Percentiles rank a stretch among this genome's conserved stretches.
These are phyloP conservation scores for Probosciger aterrimus DNA, from an alignment of 2,113 vertebrate species.

Conservation along the genomic window DNA sequence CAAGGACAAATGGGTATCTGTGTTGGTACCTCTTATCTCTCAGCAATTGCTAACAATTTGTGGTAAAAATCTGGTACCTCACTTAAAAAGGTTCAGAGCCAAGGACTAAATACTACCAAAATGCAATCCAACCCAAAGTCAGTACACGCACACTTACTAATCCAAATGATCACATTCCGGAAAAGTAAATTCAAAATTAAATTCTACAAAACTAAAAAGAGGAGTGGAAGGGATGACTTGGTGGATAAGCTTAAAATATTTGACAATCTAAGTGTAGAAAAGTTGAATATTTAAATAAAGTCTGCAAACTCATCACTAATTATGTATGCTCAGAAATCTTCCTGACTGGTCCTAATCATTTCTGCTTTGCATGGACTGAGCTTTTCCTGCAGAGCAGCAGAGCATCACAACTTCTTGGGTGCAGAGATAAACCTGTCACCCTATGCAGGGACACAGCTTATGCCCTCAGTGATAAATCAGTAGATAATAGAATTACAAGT, in stretches of 20 bases:
- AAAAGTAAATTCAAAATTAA: background rate
- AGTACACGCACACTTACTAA: background rate
- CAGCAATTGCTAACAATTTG: background rate
- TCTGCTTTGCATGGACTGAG: background rate
- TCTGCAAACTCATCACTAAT: background rate
- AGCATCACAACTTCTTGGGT: background rate
- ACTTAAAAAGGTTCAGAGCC: constrained; percentile 11
- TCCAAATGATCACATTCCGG: constrained; percentile 27
- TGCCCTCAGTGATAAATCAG: background rate
- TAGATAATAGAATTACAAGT: background rate
- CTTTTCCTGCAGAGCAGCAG: background rate
- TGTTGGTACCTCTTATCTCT: background rate
- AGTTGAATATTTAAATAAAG: constrained; percentile 51
- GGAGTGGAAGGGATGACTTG: background rate
- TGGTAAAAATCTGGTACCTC: background rate
- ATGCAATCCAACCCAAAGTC: background rate
- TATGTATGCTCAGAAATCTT: background rate
- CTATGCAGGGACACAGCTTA: background rate
- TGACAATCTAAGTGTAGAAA: constrained; percentile 10
- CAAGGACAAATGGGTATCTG: background rate
- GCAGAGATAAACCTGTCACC: background rate
- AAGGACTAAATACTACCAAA: background rate
- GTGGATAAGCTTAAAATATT: constrained; percentile 28
- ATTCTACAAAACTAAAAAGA: constrained; percentile 13
- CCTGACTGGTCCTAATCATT: background rate